phyloP scores from a whole-genome alignment of 2,888 invertebrate genomes.

The Lysandra bellargus region DNA sequence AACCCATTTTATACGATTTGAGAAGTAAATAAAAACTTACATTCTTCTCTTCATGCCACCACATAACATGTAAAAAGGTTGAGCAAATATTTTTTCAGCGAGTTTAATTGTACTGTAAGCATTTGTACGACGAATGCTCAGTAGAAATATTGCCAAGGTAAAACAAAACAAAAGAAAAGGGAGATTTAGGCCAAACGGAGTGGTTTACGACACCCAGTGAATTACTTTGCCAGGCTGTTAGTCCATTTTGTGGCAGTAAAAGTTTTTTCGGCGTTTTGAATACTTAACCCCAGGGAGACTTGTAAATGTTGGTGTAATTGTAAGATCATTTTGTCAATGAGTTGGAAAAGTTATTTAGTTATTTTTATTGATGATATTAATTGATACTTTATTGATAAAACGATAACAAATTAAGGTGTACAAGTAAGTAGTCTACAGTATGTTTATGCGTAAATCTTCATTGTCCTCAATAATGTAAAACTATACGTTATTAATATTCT shows the following conservation, averaged over 20 bases:
- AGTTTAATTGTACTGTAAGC: not conserved
- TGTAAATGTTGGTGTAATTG: not conserved
- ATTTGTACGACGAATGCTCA: conserved; percentile 14
- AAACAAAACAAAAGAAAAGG: conserved; percentile 40
- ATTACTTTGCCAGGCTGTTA: conserved; percentile 42
- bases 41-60: not conserved
- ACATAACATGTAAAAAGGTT: not conserved
- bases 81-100: conserved; percentile 2
- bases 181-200: conserved; percentile 42
- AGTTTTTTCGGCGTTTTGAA: conserved; percentile 43
- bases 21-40: not conserved
- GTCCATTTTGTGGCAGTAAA: conserved; percentile 43
- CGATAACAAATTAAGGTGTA: too few relatives aligned
- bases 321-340: not conserved
- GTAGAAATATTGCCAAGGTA: conserved; percentile 34
- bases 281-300: conserved; percentile 36
- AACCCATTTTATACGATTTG: not conserved
- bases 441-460: too few relatives aligned
- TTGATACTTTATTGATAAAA: too few relatives aligned
- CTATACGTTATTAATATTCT: too few relatives aligned
- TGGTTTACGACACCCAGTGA: conserved; percentile 44
- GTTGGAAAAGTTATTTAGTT: not conserved
- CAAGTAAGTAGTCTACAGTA: too few relatives aligned
- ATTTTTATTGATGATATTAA: not conserved
- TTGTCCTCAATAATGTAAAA: too few relatives aligned